Base-by-base conservation (phyloP, 2,888 invertebrate genomes). In the Andrena marginata region DNA sequence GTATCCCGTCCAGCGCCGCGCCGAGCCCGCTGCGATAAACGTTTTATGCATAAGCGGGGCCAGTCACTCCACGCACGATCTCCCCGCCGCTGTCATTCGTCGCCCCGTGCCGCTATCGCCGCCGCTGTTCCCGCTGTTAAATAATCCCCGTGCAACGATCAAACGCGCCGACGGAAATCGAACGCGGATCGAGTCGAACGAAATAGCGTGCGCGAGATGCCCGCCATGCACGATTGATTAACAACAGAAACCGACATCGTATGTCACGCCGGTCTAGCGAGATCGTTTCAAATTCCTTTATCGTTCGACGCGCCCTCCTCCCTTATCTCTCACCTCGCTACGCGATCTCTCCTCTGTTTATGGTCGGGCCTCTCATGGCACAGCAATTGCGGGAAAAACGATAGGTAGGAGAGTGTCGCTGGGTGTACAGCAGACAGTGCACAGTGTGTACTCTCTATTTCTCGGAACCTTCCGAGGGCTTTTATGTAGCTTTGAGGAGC, bases 181-280 rank as follows among this genome's bases (percentile, higher is more conserved):
- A 82, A 59, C 23, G 20, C 10, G 13, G 42, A 42, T 42, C 42
- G n/a, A 16, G 67, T 26, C 62, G 35, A 26, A 42, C 35, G 49
- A 54, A 69, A 8, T 23, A 63, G 59, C 74, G 65, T 54, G 69
- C 75, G 77, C 29, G 68, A 80, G 80, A 74, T 87, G 29, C 42
- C 35, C 69, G 56, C 64, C 71, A 67, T 68, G 71, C 65, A 73
- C 75, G 76, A 85, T 78, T 74, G 78, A 81, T 87, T 60, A 80
- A 77, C 23, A 73, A 79, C 54, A 75, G 67, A 23, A 71, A 23
- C 65, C 33, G 29, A 51, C 67, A 54, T 77, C 70, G 35, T 70
- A 33, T 54, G 69, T 84, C 78, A 74, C 8, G 8, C 49, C 51
- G 51, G 10, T 26, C 20, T 16, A 33, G 48, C 65, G 35, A 62